These are phyloP conservation scores for Iselma pallidipennis DNA, from an alignment of 2,888 invertebrate species.

Conservation along the genomic window DNA sequence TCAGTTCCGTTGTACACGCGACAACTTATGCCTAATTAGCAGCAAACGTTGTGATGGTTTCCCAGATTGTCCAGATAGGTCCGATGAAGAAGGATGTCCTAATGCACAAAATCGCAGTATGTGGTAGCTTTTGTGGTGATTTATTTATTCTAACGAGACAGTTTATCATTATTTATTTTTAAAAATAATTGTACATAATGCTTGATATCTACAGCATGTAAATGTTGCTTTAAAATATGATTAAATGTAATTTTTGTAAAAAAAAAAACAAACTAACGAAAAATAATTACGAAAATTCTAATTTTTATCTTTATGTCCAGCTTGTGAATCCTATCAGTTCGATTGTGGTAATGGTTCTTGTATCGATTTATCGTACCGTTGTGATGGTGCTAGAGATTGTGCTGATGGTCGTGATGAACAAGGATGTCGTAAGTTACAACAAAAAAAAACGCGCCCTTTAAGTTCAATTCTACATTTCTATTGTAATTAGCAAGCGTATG, in stretches of 20 bases:
- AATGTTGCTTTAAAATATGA: neutral
- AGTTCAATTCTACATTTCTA: neutral
- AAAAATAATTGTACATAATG: neutral
- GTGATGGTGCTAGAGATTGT: conserved; percentile 63
- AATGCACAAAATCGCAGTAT: conserved; percentile 36
- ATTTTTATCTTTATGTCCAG: conserved; percentile 18
- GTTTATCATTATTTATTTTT: neutral
- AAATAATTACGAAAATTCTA: neutral
- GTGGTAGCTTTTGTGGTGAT: conserved; percentile 13
- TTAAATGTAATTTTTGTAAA: conserved; percentile 1
- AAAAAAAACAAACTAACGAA: neutral
- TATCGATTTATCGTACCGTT: conserved; percentile 53
- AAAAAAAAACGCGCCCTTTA: neutral
- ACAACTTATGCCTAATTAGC: conserved; percentile 58
- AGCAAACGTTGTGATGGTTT: conserved; percentile 56
- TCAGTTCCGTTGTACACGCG: conserved; percentile 47
- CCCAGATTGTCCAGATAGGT: conserved; percentile 62
- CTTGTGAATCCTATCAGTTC: conserved; percentile 54
- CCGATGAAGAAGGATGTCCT: conserved; percentile 62
- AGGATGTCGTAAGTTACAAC: conserved; percentile 55
- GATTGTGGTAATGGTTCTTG: conserved; percentile 59
- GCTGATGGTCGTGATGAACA: conserved; percentile 63
- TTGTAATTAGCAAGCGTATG: conserved; percentile 56
- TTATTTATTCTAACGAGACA: neutral
- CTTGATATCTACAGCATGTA: neutral